These are phyloP conservation scores for Momotus momota DNA, from an alignment of 2,797 vertebrate species.

Conservation along the genomic window DNA sequence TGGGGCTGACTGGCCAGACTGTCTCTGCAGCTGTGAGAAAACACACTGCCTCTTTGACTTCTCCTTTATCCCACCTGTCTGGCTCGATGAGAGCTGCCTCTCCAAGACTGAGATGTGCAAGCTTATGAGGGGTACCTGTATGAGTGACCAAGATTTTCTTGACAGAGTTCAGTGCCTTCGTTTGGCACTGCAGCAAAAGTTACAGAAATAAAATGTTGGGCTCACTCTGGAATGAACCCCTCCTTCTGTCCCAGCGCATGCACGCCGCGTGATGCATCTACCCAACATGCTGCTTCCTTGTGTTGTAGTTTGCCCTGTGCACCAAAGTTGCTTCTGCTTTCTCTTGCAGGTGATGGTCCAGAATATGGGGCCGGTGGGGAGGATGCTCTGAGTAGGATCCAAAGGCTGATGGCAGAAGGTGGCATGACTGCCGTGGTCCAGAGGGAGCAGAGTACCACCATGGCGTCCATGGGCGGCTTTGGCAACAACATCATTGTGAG, in stretches of 20 bases:
- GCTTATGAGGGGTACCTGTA: neutral
- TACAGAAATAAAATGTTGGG: neutral
- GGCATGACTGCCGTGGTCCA: slow-evolving; percentile 98
- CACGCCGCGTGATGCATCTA: accelerated
- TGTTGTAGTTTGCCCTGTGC: neutral
- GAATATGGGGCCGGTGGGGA: slow-evolving; percentile 87
- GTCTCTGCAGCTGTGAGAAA: neutral
- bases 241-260: neutral
- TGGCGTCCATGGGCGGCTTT: slow-evolving; percentile 98
- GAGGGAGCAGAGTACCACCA: slow-evolving; percentile 98
- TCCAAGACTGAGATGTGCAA: neutral
- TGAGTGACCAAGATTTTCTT: neutral
- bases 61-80: neutral
- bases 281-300: neutral
- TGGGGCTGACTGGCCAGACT: neutral
- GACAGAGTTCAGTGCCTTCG: neutral
- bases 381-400: slow-evolving; percentile 93
- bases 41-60: neutral
- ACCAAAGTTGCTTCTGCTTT: slow-evolving; percentile 22
- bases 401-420: slow-evolving; percentile 95
- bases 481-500: slow-evolving; percentile 99
- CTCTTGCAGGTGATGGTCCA: slow-evolving; percentile 82
- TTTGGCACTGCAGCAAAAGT: neutral
- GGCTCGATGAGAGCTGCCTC: neutral
- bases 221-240: neutral